Base-by-base conservation (phyloP, 2,113 vertebrate species). In the Dasypus novemcinctus region DNA sequence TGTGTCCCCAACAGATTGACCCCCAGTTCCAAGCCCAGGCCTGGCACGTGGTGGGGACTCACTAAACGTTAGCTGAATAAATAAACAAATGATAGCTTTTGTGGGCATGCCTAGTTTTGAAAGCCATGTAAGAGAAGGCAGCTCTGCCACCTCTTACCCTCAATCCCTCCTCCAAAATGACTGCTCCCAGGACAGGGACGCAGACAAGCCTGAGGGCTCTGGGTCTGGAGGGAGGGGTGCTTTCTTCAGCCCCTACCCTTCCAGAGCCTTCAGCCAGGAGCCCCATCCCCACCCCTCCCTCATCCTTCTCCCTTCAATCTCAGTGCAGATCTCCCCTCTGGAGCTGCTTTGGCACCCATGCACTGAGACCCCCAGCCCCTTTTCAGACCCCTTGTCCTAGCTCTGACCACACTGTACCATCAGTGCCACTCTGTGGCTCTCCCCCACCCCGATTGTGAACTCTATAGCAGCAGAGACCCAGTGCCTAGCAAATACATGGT, bases 61-160 rank as follows among this genome's bases (percentile, higher is more conserved):
- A 7, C 27, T 69, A 46, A 54, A 29, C 57, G 43, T 9, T 33
- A 11, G 36, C 36, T 21, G 46, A 61, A 20, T n/a, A 52, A 79
- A 52, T 1, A 59, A 79, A n/a, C 23, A 75, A 11, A 54, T 41
- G 23, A 14, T 0, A 4, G 38, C 52, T 33, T 63, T 46, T 6
- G 8, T 43, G 75, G 79, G 21, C 20, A 68, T 11, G n/a, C 21
- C 64, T 36, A 82, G 23, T 23, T 61, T 27, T 6, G 33, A 91
- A 14, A 8, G 10, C 66, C 23, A 1, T 0, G 1, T 38, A 38
- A 2, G 8, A 25, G 4, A 31, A 33, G 29, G 36, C 33, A 17
- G 52, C 57, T 17, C 29, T 4, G 21, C 57, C 57, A 59, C 57
- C 25, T 27, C 57, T 13, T 4, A 49, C 14, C 27, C 59, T 68